Evolutionary conservation across 1,140 invertebrate species (phyloP).

Genomic region (Nomia melanderi): DNA sequence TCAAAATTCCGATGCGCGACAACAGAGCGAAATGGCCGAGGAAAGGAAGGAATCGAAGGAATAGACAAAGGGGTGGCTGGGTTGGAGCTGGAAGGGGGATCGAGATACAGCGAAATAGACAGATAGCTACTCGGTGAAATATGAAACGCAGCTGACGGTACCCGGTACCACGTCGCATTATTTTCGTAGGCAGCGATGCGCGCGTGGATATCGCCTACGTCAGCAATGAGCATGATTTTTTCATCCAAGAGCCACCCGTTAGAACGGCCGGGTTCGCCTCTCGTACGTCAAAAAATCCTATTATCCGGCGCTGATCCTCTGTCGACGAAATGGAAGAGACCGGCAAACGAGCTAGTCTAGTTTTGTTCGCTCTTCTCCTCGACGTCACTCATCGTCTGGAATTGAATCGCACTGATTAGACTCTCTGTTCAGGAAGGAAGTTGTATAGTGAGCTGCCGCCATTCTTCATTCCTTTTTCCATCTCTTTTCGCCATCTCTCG

Average conservation of each 20-base stretch:
- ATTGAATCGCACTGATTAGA: slow-evolving; percentile 60
- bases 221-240: slow-evolving; percentile 71
- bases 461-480: neutral
- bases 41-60: neutral
- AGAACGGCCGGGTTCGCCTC: slow-evolving; percentile 35
- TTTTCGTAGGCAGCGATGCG: slow-evolving; percentile 74
- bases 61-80: too few species aligned
- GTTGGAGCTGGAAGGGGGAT: neutral
- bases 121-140: slow-evolving; percentile 43
- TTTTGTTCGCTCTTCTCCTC: slow-evolving; percentile 64
- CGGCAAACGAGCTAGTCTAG: slow-evolving; percentile 58
- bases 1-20: neutral
- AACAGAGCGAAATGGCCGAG: neutral
- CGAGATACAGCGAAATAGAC: slow-evolving; percentile 7
- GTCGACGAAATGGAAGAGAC: slow-evolving; percentile 62
- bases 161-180: slow-evolving; percentile 72
- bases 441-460: slow-evolving; percentile 41
- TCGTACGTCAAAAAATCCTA: slow-evolving; percentile 66
- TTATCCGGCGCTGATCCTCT: slow-evolving; percentile 61
- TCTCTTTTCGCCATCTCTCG: too few species aligned
- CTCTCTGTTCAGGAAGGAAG: slow-evolving; percentile 54
- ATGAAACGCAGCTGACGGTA: slow-evolving; percentile 70
- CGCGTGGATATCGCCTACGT: slow-evolving; percentile 62
- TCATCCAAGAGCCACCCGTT: slow-evolving; percentile 37
- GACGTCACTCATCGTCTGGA: slow-evolving; percentile 62